A percentile compares a stretch with the other conserved stretches of the same genome.
These are phyloP conservation scores for Motacilla alba DNA, from an alignment of 2,113 vertebrate species.

Conservation along the genomic window DNA sequence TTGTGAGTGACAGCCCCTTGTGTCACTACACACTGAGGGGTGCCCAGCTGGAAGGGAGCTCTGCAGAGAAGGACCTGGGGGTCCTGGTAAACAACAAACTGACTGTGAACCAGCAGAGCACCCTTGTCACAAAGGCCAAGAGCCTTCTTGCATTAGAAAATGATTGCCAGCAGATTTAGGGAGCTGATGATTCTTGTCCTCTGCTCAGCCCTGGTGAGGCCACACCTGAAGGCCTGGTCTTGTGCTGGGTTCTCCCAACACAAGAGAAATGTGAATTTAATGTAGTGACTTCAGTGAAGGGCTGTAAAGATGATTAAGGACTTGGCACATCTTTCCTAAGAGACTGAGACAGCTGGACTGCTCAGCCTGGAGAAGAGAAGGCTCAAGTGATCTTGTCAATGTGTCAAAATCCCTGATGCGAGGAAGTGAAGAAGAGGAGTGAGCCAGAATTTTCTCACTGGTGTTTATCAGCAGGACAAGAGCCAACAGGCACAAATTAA, in stretches of 20 bases:
- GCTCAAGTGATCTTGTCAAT: background rate
- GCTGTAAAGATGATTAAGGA: background rate
- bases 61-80: background rate
- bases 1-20: background rate
- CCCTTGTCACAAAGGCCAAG: background rate
- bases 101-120: background rate
- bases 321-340: background rate
- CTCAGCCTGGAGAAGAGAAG: background rate
- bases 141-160: background rate
- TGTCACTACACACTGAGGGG: background rate
- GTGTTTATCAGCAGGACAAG: background rate
- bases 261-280: background rate
- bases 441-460: background rate
- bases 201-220: background rate
- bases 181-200: background rate
- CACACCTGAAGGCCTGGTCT: background rate
- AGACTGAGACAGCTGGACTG: background rate
- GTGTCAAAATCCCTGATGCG: background rate
- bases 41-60: background rate
- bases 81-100: background rate
- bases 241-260: background rate
- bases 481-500: background rate
- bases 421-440: background rate
- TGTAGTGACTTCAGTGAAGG: background rate
- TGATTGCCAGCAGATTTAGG: background rate